phyloP scores from a whole-genome alignment of 2,888 invertebrate genomes.

The Stenodera caucasica region DNA sequence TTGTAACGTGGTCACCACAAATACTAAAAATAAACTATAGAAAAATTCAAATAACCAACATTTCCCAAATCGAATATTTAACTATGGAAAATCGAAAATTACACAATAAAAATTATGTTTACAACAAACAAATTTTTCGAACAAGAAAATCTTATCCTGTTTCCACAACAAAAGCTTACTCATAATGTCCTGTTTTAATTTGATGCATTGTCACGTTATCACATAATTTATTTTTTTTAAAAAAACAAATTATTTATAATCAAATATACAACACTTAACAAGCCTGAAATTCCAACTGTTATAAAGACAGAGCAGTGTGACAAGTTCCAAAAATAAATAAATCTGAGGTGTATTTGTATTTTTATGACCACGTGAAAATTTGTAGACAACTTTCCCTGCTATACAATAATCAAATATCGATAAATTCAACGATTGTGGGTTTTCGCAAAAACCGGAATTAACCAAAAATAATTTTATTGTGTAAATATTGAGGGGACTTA shows the following conservation, averaged over 20 bases:
- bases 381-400: too few species aligned
- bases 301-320: constrained; percentile 21
- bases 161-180: background rate
- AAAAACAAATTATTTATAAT: background rate
- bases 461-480: background rate
- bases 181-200: background rate
- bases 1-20: background rate
- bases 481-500: constrained; percentile 3
- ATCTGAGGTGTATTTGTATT: constrained; percentile 35
- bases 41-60: background rate
- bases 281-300: constrained; percentile 21
- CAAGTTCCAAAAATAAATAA: constrained; percentile 35
- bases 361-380: constrained; percentile 26
- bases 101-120: too few species aligned
- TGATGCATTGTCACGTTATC: too few species aligned
- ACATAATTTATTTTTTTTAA: too few species aligned
- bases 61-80: too few species aligned
- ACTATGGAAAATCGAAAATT: too few species aligned
- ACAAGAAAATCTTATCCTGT: too few species aligned
- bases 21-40: constrained; percentile 8
- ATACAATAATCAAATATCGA: too few species aligned
- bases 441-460: too few species aligned
- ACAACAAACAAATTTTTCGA: too few species aligned
- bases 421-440: too few species aligned
- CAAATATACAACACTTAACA: background rate